Conservation (phyloP, 2,888 invertebrate species). For the Mesochorus sp. region DNA sequence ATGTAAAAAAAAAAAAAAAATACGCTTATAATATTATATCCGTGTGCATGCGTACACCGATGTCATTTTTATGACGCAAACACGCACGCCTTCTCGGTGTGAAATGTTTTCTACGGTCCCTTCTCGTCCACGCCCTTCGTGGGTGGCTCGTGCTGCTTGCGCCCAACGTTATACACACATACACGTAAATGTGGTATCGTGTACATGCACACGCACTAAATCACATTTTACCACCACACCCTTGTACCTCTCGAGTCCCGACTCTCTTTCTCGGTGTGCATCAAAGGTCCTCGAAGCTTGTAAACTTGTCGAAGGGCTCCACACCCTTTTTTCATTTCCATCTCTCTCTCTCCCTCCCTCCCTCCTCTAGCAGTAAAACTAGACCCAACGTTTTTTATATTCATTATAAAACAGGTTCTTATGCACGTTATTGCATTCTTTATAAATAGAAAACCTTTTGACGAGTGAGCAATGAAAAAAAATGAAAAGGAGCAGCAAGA, state of each 20-base stretch:
- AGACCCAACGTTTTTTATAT: slow-evolving; percentile 11
- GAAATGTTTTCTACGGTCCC: slow-evolving; percentile 60
- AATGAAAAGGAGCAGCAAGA: background rate
- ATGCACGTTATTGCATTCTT: background rate
- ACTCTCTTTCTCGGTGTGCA: slow-evolving; percentile 15
- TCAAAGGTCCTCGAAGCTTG: slow-evolving; percentile 55
- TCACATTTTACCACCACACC: slow-evolving; percentile 42
- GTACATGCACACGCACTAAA: slow-evolving; percentile 3
- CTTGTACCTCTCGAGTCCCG: slow-evolving; percentile 1
- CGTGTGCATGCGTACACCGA: slow-evolving; percentile 2
- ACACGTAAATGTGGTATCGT: background rate
- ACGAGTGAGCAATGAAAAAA: background rate
- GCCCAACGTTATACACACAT: background rate
- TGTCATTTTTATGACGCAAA: slow-evolving; percentile 55
- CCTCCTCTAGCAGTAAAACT: slow-evolving; percentile 17
- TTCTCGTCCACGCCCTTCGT: slow-evolving; percentile 57
- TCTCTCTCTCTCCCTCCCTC: background rate
- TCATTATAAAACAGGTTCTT: slow-evolving; percentile 28
- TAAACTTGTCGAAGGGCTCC: slow-evolving; percentile 52
- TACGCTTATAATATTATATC: background rate
- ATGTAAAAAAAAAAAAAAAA: background rate
- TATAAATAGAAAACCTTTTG: slow-evolving; percentile 17
- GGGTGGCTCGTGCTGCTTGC: slow-evolving; percentile 55
- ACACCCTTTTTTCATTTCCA: slow-evolving; percentile 46
- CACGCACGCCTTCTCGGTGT: slow-evolving; percentile 57